Evolutionary conservation across 2,113 vertebrate species (phyloP).

Genomic region (Alethe diademata): DNA sequence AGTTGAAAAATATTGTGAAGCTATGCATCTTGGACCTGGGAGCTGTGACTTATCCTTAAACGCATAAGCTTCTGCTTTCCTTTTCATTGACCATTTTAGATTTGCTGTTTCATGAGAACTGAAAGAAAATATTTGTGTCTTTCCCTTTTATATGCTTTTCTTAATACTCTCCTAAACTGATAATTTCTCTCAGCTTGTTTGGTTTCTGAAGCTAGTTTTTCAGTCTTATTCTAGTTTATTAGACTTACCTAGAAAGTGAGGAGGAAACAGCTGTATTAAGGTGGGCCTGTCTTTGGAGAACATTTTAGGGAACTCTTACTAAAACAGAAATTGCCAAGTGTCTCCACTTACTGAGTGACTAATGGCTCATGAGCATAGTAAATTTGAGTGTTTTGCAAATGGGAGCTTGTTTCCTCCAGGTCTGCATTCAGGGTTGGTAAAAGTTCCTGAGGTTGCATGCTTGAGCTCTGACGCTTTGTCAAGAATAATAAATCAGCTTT

Average conservation of each 20-base stretch:
- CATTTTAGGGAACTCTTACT: not conserved
- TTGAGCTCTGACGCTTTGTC: conserved; percentile 34
- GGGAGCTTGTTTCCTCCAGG: conserved; percentile 6
- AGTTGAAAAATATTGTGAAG: conserved; percentile 59
- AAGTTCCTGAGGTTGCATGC: conserved; percentile 38
- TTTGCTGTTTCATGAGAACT: conserved; percentile 23
- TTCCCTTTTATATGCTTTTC: not conserved
- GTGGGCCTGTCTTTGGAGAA: not conserved
- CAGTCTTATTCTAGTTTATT: not conserved
- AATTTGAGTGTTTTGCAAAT: not conserved
- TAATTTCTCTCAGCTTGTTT: conserved; percentile 3
- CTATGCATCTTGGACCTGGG: conserved; percentile 80
- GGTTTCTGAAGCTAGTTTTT: conserved; percentile 41
- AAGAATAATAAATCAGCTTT: conserved; percentile 52
- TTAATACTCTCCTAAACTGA: conserved; percentile 5
- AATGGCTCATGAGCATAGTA: not conserved
- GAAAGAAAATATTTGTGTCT: not conserved
- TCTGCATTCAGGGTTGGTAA: not conserved
- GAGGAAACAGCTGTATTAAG: not conserved
- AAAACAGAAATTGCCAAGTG: not conserved
- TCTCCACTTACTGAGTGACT: not conserved
- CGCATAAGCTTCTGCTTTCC: conserved; percentile 31
- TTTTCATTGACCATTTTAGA: conserved; percentile 21
- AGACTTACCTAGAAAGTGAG: not conserved
- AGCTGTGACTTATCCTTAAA: conserved; percentile 73